Conservation (phyloP, 2,797 vertebrate species). For the Prunella strophiata region DNA sequence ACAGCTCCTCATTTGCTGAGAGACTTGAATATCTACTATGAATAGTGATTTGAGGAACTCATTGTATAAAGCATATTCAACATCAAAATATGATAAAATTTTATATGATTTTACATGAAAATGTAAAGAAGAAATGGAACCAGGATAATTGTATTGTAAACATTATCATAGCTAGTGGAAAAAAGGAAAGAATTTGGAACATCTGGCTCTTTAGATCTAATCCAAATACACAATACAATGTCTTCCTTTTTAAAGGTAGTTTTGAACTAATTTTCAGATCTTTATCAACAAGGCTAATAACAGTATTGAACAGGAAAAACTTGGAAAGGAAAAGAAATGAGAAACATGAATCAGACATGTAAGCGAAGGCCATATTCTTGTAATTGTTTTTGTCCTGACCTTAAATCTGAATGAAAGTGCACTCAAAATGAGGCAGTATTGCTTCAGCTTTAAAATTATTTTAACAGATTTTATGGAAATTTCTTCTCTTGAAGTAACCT, state of each 20-base stretch:
- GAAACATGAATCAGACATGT: neutral
- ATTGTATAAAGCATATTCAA: neutral
- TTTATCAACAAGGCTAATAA: neutral
- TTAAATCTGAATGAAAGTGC: neutral
- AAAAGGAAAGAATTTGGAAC: neutral
- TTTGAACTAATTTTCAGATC: neutral
- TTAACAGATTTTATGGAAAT: conserved; percentile 6
- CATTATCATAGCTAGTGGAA: neutral
- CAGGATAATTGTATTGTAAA: neutral
- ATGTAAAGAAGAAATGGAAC: neutral
- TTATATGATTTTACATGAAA: neutral
- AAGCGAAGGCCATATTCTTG: neutral
- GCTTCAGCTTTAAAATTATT: conserved; percentile 27
- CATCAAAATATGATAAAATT: neutral
- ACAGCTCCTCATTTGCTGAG: neutral
- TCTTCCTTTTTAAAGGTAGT: neutral
- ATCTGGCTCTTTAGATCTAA: neutral
- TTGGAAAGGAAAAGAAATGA: neutral
- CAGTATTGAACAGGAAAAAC: neutral
- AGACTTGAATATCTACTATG: neutral
- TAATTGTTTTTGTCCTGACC: neutral
- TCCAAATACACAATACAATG: neutral
- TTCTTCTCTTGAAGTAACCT: conserved; percentile 18
- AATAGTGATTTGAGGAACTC: neutral
- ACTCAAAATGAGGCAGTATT: neutral